Evolutionary conservation across 2,888 invertebrate species (phyloP).

Genomic region (Pinctada fucata): DNA sequence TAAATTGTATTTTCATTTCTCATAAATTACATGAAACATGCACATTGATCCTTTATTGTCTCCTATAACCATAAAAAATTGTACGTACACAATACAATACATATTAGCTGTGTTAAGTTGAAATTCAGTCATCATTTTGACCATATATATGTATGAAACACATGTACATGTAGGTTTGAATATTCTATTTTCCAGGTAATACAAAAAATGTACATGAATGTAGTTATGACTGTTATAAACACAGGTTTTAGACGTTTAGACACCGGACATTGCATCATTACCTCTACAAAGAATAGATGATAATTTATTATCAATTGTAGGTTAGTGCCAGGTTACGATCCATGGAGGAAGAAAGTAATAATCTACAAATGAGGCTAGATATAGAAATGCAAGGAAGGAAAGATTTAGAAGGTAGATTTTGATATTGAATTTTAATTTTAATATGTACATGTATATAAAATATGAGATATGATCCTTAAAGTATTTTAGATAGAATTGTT

Average conservation of each 20-base stretch:
- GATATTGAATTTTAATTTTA: too few species aligned
- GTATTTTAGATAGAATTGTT: too few species aligned
- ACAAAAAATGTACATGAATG: too few species aligned
- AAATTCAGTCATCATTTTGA: not conserved
- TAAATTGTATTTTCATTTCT: too few species aligned
- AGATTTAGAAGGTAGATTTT: constrained; percentile 69
- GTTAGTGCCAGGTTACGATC: constrained; percentile 67
- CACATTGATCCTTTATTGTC: not conserved
- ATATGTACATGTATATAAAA: too few species aligned
- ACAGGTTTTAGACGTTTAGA: too few species aligned
- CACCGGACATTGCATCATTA: too few species aligned
- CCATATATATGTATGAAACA: too few species aligned
- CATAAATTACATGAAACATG: too few species aligned
- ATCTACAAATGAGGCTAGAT: constrained; percentile 63
- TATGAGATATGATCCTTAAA: too few species aligned
- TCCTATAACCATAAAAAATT: not conserved
- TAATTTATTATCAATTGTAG: constrained; percentile 36
- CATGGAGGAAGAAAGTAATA: constrained; percentile 69
- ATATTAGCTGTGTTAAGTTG: not conserved
- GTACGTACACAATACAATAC: not conserved
- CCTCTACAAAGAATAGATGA: too few species aligned
- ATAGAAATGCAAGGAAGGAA: constrained; percentile 69
- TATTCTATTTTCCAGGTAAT: constrained; percentile 5
- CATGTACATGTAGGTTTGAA: not conserved
- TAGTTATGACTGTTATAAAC: too few species aligned